These are phyloP conservation scores for Sparus aurata DNA, from an alignment of 2,797 vertebrate genomes.

Conservation along the genomic window DNA sequence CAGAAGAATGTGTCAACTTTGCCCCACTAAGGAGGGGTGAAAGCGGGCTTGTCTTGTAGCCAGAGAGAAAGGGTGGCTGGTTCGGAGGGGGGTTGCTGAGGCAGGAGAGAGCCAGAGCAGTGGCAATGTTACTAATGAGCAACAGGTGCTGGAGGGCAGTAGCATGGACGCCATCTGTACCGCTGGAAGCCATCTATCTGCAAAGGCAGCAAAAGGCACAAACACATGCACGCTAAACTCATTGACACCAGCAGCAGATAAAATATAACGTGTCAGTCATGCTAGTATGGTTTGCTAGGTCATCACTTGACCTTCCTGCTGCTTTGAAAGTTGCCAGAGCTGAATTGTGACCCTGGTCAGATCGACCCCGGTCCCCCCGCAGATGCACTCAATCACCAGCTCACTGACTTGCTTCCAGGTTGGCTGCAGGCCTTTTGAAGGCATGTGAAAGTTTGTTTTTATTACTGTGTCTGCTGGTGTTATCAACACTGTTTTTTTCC, in stretches of 20 bases:
- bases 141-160: slow-evolving; percentile 80
- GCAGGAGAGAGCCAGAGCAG: slow-evolving; percentile 63
- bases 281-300: slow-evolving; percentile 66
- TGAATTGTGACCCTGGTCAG: slow-evolving; percentile 64
- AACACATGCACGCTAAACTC: slow-evolving; percentile 72
- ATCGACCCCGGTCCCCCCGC: slow-evolving; percentile 63
- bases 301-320: slow-evolving; percentile 75
- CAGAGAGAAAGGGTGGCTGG: slow-evolving; percentile 49
- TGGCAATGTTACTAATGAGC: slow-evolving; percentile 83
- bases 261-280: slow-evolving; percentile 74
- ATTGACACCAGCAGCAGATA: slow-evolving; percentile 73
- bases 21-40: slow-evolving; percentile 66
- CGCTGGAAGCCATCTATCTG: slow-evolving; percentile 68
- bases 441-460: slow-evolving; percentile 12
- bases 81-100: slow-evolving; percentile 43
- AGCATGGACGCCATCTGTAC: slow-evolving; percentile 75
- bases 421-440: slow-evolving; percentile 19
- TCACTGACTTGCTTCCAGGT: slow-evolving; percentile 17
- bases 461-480: slow-evolving; percentile 20
- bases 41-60: slow-evolving; percentile 44
- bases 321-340: slow-evolving; percentile 75
- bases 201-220: slow-evolving; percentile 68
- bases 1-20: slow-evolving; percentile 78
- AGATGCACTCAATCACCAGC: slow-evolving; percentile 44
- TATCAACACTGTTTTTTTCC: slow-evolving; percentile 1